Conservation (phyloP, 2,113 vertebrate genomes). For the Vireo altiloquus region DNA sequence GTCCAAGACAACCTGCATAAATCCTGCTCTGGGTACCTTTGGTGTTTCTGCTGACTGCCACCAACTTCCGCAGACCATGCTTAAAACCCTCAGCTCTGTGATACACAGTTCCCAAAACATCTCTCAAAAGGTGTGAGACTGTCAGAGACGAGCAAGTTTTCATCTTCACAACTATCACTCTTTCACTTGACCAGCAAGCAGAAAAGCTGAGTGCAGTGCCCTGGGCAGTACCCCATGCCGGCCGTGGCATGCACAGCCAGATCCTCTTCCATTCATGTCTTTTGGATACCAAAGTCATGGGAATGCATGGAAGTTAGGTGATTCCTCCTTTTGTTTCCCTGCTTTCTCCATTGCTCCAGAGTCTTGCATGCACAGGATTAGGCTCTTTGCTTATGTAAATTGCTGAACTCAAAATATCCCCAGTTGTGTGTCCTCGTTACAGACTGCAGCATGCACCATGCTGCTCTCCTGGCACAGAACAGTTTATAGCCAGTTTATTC, state of each 20-base stretch:
- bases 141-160: not conserved
- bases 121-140: not conserved
- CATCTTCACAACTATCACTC: not conserved
- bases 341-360: not conserved
- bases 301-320: not conserved
- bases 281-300: not conserved
- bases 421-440: not conserved
- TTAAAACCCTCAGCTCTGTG: not conserved
- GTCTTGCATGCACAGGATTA: not conserved
- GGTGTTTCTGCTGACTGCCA: not conserved
- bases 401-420: not conserved
- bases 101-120: not conserved
- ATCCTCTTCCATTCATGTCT: not conserved
- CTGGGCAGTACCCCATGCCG: fast-evolving
- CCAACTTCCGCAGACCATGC: not conserved
- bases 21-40: not conserved
- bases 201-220: not conserved
- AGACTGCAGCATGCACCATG: not conserved
- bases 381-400: not conserved
- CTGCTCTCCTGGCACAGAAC: not conserved
- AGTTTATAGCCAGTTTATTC: not conserved
- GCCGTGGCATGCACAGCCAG: fast-evolving
- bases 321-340: not conserved
- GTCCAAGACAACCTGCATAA: not conserved
- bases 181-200: not conserved